Evolutionary conservation across 2,113 vertebrate genomes (phyloP).

Genomic region (Lophochroa leadbeateri): DNA sequence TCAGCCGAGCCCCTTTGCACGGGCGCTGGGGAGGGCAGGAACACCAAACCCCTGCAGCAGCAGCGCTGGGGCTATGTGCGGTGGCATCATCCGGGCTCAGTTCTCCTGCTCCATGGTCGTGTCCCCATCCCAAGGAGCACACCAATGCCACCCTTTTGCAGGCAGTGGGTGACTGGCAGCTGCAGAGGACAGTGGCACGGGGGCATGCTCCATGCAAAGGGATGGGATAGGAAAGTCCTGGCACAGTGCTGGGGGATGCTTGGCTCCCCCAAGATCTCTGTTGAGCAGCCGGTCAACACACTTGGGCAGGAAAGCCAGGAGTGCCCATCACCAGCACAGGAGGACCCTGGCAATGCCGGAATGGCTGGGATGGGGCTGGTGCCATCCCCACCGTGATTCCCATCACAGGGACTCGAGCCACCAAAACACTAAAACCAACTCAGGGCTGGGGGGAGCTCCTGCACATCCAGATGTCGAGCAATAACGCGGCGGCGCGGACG

Average conservation of each 20-base stretch:
- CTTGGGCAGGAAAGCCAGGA: accelerated
- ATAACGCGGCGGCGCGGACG: neutral
- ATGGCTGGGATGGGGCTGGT: neutral
- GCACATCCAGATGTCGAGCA: neutral
- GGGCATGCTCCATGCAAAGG: neutral
- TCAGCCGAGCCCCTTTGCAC: accelerated
- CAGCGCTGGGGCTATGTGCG: accelerated
- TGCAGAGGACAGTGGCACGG: neutral
- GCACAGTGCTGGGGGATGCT: neutral
- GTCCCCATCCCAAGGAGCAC: neutral
- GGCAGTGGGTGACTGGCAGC: neutral
- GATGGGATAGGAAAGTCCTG: neutral
- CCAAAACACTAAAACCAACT: neutral
- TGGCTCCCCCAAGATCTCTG: accelerated
- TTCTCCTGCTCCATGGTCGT: accelerated
- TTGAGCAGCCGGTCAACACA: accelerated
- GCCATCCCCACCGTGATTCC: accelerated
- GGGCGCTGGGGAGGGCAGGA: accelerated
- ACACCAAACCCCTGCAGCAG: neutral
- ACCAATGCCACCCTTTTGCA: neutral
- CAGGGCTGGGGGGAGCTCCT: accelerated
- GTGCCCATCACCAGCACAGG: neutral
- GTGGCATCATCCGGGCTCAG: neutral
- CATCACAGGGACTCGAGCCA: accelerated
- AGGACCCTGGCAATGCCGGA: neutral